These are phyloP conservation scores for Athene cunicularia DNA, from an alignment of 2,113 vertebrate genomes.

Conservation along the genomic window DNA sequence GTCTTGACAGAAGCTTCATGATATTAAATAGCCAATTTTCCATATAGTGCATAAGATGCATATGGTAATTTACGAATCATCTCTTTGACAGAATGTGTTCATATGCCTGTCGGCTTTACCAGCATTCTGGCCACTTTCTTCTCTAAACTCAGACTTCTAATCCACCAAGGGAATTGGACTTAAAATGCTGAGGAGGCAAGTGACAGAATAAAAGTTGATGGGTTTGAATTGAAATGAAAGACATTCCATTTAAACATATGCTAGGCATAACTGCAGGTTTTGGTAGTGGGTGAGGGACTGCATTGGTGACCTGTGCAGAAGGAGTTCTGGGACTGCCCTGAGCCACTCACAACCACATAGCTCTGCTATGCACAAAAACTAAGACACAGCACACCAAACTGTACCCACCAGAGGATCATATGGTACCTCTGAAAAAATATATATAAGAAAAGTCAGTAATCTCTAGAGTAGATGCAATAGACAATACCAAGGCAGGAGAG, in stretches of 20 bases:
- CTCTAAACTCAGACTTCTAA: neutral
- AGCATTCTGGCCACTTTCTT: neutral
- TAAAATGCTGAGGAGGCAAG: neutral
- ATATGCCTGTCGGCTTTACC: neutral
- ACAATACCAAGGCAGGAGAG: neutral
- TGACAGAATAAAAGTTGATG: neutral
- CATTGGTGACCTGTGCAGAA: neutral
- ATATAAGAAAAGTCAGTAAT: neutral
- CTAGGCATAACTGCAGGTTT: neutral
- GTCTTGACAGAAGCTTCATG: neutral
- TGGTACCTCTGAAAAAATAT: neutral
- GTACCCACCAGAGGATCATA: neutral
- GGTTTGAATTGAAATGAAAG: neutral
- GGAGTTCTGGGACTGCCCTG: neutral
- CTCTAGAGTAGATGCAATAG: neutral
- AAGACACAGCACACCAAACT: neutral
- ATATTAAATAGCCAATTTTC: neutral
- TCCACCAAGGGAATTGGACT: neutral
- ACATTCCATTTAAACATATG: neutral
- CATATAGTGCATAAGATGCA: neutral
- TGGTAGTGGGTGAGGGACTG: neutral
- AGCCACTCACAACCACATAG: neutral
- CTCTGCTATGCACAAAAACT: neutral
- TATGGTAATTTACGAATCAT: neutral
- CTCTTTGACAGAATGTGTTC: neutral